phyloP scores from a whole-genome alignment of 2,888 invertebrate species.

The Saturnia japonica region DNA sequence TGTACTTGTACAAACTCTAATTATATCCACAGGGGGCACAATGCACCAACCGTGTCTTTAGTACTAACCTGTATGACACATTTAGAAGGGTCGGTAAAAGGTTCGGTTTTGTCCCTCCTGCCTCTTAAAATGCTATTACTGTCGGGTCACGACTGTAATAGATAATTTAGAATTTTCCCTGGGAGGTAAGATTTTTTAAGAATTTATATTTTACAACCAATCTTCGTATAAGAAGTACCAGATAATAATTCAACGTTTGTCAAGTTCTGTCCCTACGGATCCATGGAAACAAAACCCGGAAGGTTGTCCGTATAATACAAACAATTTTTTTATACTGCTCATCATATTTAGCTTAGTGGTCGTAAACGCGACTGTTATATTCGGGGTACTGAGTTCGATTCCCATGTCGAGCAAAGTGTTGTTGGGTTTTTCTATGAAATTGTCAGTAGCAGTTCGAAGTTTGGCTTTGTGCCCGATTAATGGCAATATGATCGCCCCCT shows the following conservation, averaged over 20 bases:
- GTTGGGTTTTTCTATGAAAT: too few species aligned
- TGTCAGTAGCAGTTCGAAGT: too few species aligned
- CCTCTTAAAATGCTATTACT: conserved; percentile 20
- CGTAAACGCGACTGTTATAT: too few species aligned
- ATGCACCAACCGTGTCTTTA: background rate
- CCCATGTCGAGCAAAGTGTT: too few species aligned
- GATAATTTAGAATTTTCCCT: conserved; percentile 11
- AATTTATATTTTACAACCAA: background rate
- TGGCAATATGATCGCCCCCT: too few species aligned
- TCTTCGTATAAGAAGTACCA: background rate
- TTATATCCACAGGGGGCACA: background rate
- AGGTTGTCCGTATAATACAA: too few species aligned
- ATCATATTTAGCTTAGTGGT: too few species aligned
- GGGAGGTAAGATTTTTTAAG: conserved; percentile 13
- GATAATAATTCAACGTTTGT: background rate
- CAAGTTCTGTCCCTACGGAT: background rate
- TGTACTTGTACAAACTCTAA: background rate
- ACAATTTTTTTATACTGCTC: background rate
- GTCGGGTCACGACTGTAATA: conserved; percentile 1
- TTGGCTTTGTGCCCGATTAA: too few species aligned
- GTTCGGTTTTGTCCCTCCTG: conserved; percentile 18
- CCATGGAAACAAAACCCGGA: too few species aligned
- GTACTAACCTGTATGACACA: conserved; percentile 8
- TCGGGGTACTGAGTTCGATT: too few species aligned
- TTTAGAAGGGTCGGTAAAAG: conserved; percentile 18